phyloP scores from a whole-genome alignment of 2,888 invertebrate species.

The Drosophila emarginata region DNA sequence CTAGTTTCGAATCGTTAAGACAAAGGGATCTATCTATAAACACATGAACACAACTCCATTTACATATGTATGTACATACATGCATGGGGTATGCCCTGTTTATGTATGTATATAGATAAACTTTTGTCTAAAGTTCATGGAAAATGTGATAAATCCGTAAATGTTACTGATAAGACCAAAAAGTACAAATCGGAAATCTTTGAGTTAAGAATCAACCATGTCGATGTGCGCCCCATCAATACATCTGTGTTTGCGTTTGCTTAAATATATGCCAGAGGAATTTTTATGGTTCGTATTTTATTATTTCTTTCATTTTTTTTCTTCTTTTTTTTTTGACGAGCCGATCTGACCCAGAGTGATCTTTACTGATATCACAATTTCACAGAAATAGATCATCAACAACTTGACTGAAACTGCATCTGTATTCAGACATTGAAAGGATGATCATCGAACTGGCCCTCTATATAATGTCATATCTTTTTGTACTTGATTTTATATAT shows the following conservation, averaged over 20 bases:
- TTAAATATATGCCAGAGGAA: conserved; percentile 47
- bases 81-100: conserved; percentile 2
- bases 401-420: neutral
- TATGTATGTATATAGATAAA: conserved; percentile 73
- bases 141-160: conserved; percentile 79
- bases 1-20: conserved; percentile 30
- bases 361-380: conserved; percentile 63
- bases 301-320: conserved; percentile 30
- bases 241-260: conserved; percentile 50
- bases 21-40: conserved; percentile 62
- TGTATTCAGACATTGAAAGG: neutral
- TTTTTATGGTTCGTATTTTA: conserved; percentile 32
- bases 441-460: neutral
- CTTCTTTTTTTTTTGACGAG: conserved; percentile 32
- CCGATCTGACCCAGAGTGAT: conserved; percentile 60
- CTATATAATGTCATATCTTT: too few species aligned
- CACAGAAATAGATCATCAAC: conserved; percentile 26
- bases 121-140: conserved; percentile 81
- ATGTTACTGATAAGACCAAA: conserved; percentile 54
- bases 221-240: neutral
- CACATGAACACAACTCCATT: conserved; percentile 9
- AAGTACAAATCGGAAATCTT: conserved; percentile 42
- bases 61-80: neutral
- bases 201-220: neutral
- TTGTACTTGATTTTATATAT: conserved; percentile 5